Evolutionary conservation across 2,888 invertebrate genomes (phyloP).

Genomic region (Aleiodes alternator): DNA sequence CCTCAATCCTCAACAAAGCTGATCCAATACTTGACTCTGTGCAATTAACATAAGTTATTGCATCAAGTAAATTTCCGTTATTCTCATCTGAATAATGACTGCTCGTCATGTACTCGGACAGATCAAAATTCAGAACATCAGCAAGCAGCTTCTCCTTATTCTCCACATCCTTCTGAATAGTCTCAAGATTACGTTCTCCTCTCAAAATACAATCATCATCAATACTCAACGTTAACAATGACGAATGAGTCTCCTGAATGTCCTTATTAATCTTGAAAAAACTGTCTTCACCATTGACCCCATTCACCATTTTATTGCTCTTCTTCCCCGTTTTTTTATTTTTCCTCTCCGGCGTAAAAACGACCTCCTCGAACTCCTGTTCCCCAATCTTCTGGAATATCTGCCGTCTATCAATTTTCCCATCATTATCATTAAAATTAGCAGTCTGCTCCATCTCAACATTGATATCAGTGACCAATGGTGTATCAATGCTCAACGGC

Average conservation of each 20-base stretch:
- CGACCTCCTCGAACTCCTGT: constrained; percentile 83
- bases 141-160: constrained; percentile 85
- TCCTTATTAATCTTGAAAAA: constrained; percentile 50
- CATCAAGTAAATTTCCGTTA: constrained; percentile 57
- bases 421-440: constrained; percentile 52
- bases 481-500: constrained; percentile 63
- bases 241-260: constrained; percentile 60
- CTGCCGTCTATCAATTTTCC: constrained; percentile 78
- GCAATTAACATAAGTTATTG: constrained; percentile 59
- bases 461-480: constrained; percentile 60
- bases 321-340: constrained; percentile 60
- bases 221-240: constrained; percentile 63
- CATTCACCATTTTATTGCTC: constrained; percentile 43
- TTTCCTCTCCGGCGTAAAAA: constrained; percentile 80
- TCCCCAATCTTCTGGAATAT: constrained; percentile 84
- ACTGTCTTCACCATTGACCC: constrained; percentile 47
- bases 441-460: constrained; percentile 40
- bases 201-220: constrained; percentile 63
- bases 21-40: constrained; percentile 47
- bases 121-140: constrained; percentile 81
- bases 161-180: constrained; percentile 83
- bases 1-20: constrained; percentile 11
- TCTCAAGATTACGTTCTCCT: constrained; percentile 73
- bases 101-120: constrained; percentile 69
- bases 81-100: constrained; percentile 54